These are phyloP conservation scores for Spea multiplicata DNA, from an alignment of 2,113 vertebrate species.

Conservation along the genomic window DNA sequence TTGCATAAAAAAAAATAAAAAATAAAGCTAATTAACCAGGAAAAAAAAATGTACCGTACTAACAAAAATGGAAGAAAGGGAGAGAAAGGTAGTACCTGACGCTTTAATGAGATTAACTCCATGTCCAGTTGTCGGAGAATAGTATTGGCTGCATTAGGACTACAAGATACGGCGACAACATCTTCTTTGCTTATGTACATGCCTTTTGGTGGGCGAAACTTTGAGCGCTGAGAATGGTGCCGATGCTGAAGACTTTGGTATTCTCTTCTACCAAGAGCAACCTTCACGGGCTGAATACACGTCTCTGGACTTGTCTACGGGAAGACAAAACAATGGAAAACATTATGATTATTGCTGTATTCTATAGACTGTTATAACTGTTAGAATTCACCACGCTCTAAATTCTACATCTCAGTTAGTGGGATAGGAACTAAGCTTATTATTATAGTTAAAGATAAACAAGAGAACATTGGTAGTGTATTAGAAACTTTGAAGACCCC, in stretches of 20 bases:
- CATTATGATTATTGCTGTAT: no score
- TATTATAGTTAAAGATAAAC: no score
- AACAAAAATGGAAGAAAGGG: conserved; percentile 16
- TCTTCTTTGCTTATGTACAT: conserved; percentile 98
- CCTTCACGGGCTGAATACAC: conserved; percentile 78
- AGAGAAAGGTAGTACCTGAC: conserved; percentile 77
- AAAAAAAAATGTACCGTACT: conserved; percentile 38
- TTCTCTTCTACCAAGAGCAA: conserved; percentile 87
- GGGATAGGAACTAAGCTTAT: no score
- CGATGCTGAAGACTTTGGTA: conserved; percentile 93
- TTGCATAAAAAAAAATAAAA: no score
- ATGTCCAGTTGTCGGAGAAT: conserved; percentile 94
- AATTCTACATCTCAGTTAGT: no score
- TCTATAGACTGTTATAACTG: no score
- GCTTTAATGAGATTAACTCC: conserved; percentile 96
- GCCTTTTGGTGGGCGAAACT: conserved; percentile 94
- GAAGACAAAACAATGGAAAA: conserved; percentile 49
- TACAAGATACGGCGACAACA: conserved; percentile 92
- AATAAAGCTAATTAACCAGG: no score
- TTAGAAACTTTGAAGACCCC: no score
- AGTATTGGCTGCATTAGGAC: conserved; percentile 87
- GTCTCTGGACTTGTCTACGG: conserved; percentile 76
- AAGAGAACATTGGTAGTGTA: no score
- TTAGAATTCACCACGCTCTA: no score
- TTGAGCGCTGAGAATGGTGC: conserved; percentile 90